Conservation (phyloP, 2,797 vertebrate species). For the Pteropus rufus region DNA sequence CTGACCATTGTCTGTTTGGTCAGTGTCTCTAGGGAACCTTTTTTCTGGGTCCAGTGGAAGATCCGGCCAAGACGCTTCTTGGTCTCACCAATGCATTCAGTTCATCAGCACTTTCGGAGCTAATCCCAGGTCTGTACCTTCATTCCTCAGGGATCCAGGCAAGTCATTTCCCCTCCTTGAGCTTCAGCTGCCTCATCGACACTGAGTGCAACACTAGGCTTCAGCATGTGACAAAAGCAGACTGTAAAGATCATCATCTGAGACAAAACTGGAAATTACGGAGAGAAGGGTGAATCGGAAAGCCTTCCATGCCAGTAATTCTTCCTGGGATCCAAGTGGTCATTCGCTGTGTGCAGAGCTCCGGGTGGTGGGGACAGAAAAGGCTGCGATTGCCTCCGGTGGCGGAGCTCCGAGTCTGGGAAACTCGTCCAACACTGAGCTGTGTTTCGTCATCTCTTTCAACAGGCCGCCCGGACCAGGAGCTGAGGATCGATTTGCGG, state of each 20-base stretch:
- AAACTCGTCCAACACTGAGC: conserved; percentile 27
- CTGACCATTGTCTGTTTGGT: background rate
- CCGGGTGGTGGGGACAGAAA: background rate
- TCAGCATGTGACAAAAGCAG: background rate
- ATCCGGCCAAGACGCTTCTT: background rate
- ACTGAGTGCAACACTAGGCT: background rate
- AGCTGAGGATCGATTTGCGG: background rate
- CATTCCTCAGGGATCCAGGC: no score
- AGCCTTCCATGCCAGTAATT: background rate
- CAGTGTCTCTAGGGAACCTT: background rate
- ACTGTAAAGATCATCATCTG: background rate
- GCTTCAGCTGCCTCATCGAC: background rate
- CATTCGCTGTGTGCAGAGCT: background rate
- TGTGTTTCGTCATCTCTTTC: conserved; percentile 51
- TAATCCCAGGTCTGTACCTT: background rate
- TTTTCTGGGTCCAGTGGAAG: background rate
- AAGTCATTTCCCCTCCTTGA: background rate
- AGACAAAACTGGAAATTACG: conserved; percentile 17
- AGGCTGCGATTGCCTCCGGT: background rate
- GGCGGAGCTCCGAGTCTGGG: background rate
- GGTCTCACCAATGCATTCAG: background rate
- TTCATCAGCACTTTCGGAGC: background rate
- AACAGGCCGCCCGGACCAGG: conserved; percentile 2
- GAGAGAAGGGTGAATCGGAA: background rate
- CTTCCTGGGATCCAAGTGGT: background rate